These are phyloP conservation scores for Brachyptera risi DNA, from an alignment of 2,888 invertebrate species.

Conservation along the genomic window DNA sequence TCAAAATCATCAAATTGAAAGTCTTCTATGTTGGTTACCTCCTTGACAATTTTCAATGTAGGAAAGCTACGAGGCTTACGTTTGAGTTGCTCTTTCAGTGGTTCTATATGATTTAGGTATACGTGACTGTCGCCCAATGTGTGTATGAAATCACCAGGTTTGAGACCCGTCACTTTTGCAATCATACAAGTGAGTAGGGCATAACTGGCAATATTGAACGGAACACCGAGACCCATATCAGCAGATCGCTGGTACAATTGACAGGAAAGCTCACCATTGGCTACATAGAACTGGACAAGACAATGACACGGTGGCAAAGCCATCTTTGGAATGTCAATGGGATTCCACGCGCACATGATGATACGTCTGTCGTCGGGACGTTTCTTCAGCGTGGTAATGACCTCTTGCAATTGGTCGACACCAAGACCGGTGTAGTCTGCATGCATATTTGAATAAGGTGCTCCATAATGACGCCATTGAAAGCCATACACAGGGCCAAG, in stretches of 20 bases:
- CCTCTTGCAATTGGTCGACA: constrained; percentile 79
- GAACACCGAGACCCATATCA: constrained; percentile 97
- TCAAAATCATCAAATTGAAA: constrained; percentile 85
- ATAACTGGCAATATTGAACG: constrained; percentile 98
- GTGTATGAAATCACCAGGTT: constrained; percentile 93
- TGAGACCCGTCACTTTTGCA: constrained; percentile 86
- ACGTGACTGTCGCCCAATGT: constrained; percentile 94
- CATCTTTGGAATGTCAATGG: constrained; percentile 81
- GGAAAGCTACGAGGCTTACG: constrained; percentile 82
- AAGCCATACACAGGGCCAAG: constrained; percentile 97
- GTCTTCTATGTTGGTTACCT: constrained; percentile 76
- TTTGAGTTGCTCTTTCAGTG: constrained; percentile 72
- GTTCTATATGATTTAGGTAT: constrained; percentile 84
- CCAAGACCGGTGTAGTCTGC: constrained; percentile 80
- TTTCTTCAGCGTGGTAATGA: constrained; percentile 74
- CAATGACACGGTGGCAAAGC: constrained; percentile 96
- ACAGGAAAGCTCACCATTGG: constrained; percentile 78
- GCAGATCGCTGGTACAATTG: constrained; percentile 94
- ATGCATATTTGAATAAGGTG: constrained; percentile 76
- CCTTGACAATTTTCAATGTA: constrained; percentile 67
- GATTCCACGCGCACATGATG: constrained; percentile 95
- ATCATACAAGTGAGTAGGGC: constrained; percentile 92
- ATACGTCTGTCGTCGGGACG: constrained; percentile 86
- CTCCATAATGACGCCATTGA: constrained; percentile 98
- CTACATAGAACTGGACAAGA: constrained; percentile 90